phyloP scores from a whole-genome alignment of 2,888 invertebrate genomes.

The Eudasyphora cyanicolor region DNA sequence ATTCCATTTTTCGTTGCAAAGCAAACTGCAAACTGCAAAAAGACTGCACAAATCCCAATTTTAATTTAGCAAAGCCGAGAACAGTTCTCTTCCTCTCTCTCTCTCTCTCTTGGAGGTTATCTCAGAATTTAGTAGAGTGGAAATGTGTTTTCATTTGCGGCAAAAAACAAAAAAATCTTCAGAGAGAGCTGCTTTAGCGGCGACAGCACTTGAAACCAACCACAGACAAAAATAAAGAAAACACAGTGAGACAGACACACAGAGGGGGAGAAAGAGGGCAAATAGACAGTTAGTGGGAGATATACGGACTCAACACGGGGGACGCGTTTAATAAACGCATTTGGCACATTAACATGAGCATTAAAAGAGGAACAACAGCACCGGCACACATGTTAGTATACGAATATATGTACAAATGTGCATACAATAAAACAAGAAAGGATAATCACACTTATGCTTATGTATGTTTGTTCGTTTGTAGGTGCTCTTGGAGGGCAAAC shows the following conservation, averaged over 20 bases:
- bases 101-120: too few species aligned
- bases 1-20: too few species aligned
- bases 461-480: neutral
- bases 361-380: slow-evolving; percentile 21
- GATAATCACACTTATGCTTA: too few species aligned
- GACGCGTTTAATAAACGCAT: slow-evolving; percentile 39
- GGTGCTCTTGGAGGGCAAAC: neutral
- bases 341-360: slow-evolving; percentile 51
- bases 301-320: neutral
- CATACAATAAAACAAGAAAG: too few species aligned
- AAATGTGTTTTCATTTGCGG: slow-evolving; percentile 5
- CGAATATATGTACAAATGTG: neutral
- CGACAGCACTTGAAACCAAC: neutral
- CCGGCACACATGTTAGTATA: too few species aligned
- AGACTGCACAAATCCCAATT: slow-evolving; percentile 1
- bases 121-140: slow-evolving; percentile 21
- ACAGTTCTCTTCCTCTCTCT: too few species aligned
- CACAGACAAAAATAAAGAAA: neutral
- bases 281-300: neutral
- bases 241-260: neutral
- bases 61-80: slow-evolving; percentile 15
- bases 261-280: too few species aligned
- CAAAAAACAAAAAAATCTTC: too few species aligned
- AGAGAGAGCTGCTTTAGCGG: neutral
- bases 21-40: neutral